Conservation (phyloP, 1,140 invertebrate species). For the Cotesia typhae region DNA sequence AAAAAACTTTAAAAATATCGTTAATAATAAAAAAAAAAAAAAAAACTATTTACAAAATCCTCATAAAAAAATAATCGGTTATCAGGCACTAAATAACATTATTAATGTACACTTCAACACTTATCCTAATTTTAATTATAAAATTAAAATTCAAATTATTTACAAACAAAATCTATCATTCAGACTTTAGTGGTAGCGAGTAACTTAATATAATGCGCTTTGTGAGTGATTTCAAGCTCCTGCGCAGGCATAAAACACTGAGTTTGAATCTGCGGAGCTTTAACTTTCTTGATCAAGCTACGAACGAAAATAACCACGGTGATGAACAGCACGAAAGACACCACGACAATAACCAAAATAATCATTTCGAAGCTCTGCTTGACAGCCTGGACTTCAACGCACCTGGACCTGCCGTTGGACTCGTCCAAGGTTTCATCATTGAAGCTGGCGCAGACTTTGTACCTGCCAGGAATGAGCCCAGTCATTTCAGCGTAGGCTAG, state of each 20-base stretch:
- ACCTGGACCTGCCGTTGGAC: slow-evolving; percentile 43
- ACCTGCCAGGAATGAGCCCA: slow-evolving; percentile 55
- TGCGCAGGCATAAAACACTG: slow-evolving; percentile 64
- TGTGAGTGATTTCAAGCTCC: slow-evolving; percentile 64
- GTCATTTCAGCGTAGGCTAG: slow-evolving; percentile 47
- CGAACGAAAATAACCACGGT: slow-evolving; percentile 46
- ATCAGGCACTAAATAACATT: slow-evolving; percentile 9
- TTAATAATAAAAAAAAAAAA: no score
- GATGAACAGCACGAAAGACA: slow-evolving; percentile 45
- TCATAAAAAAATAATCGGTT: background rate
- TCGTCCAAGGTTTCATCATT: slow-evolving; percentile 32
- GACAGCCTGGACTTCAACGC: slow-evolving; percentile 56
- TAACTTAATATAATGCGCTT: slow-evolving; percentile 67
- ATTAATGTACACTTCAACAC: slow-evolving; percentile 2
- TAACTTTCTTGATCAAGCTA: slow-evolving; percentile 49
- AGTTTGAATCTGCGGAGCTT: slow-evolving; percentile 51
- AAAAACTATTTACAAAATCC: background rate
- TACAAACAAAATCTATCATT: slow-evolving; percentile 9
- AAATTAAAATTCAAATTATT: slow-evolving; percentile 9
- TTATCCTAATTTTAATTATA: background rate
- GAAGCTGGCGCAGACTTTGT: slow-evolving; percentile 59
- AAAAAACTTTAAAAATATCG: background rate
- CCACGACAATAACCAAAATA: slow-evolving; percentile 50
- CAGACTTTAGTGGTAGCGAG: slow-evolving; percentile 68
- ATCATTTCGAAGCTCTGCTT: slow-evolving; percentile 53